phyloP scores from a whole-genome alignment of 2,888 invertebrate species.

The Heliconius cydno region DNA sequence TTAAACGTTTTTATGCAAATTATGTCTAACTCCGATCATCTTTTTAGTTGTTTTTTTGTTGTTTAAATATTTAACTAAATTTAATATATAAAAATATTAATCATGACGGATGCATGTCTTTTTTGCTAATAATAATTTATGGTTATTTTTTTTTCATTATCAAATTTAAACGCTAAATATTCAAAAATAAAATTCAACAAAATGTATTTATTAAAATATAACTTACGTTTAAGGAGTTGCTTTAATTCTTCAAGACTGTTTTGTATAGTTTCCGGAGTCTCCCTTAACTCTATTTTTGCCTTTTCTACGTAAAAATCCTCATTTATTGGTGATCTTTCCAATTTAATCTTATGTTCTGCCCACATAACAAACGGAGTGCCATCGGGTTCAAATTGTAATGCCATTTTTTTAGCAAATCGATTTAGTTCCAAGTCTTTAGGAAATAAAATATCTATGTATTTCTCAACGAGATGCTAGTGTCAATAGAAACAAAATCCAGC shows the following conservation, averaged over 20 bases:
- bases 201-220: not conserved
- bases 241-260: constrained; percentile 83
- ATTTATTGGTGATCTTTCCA: constrained; percentile 85
- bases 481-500: constrained; percentile 44
- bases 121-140: too few species aligned
- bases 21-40: not conserved
- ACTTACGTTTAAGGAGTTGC: constrained; percentile 83
- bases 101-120: too few species aligned
- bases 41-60: too few species aligned
- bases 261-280: constrained; percentile 86
- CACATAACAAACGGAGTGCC: constrained; percentile 85
- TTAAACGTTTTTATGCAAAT: not conserved
- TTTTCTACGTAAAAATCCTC: constrained; percentile 84
- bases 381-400: constrained; percentile 79
- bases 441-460: not conserved
- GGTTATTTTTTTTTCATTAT: too few species aligned
- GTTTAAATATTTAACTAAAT: too few species aligned
- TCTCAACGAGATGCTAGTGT: not conserved
- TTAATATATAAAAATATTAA: too few species aligned
- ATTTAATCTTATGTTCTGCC: constrained; percentile 82
- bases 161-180: not conserved
- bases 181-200: not conserved
- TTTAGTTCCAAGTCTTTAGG: not conserved
- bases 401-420: constrained; percentile 58
- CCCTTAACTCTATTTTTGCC: constrained; percentile 87